Evolutionary conservation across 2,797 vertebrate genomes (phyloP).

Genomic region (Columba guinea): DNA sequence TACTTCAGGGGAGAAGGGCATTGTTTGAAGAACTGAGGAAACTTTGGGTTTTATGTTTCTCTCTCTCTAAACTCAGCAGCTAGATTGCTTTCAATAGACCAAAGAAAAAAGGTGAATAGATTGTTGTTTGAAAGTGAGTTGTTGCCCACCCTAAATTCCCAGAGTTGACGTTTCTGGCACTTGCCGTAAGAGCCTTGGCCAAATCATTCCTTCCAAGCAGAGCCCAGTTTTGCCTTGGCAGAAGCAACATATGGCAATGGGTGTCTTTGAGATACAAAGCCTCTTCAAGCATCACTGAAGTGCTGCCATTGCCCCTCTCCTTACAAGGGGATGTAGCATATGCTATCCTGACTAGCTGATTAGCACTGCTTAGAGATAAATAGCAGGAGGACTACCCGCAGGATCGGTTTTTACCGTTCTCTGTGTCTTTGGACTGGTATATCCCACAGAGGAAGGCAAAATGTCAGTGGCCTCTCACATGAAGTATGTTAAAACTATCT

Average conservation of each 20-base stretch:
- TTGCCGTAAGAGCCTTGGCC: not conserved
- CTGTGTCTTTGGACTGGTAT: not conserved
- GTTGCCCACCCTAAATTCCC: constrained; percentile 37
- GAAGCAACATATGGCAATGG: constrained; percentile 39
- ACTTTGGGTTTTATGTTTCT: not conserved
- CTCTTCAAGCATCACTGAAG: constrained; percentile 50
- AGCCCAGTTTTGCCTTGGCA: constrained; percentile 38
- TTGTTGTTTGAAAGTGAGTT: constrained; percentile 39
- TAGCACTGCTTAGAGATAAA: constrained; percentile 51
- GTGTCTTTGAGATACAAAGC: constrained; percentile 45
- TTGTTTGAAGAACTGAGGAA: not conserved
- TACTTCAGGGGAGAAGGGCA: not conserved
- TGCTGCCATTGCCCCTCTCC: constrained; percentile 56
- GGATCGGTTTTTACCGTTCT: not conserved
- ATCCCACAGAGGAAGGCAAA: not conserved
- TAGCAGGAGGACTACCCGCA: not conserved
- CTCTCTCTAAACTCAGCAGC: not conserved
- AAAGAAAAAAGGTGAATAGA: constrained; percentile 36
- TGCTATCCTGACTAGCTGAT: constrained; percentile 50
- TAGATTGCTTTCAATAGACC: not conserved
- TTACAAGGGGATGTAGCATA: constrained; percentile 50
- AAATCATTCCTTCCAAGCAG: constrained; percentile 36
- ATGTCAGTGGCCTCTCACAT: not conserved
- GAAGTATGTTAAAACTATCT: not conserved
- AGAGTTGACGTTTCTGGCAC: constrained; percentile 46